Evolutionary conservation across 2,888 invertebrate species (phyloP).

Genomic region (Anthrax anthrax): DNA sequence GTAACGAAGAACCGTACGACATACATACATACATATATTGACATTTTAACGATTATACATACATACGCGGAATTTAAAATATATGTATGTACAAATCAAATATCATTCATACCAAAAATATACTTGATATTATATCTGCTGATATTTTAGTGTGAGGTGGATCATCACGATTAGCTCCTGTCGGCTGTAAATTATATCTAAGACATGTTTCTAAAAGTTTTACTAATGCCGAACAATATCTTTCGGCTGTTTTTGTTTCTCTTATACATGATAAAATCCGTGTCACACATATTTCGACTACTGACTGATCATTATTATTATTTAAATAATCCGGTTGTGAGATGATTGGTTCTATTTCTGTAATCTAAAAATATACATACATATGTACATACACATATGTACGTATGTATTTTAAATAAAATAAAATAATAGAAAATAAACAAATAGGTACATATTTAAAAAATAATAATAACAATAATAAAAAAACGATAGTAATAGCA

Average conservation of each 20-base stretch:
- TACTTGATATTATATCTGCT: conserved; percentile 85
- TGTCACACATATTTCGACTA: conserved; percentile 89
- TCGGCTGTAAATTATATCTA: conserved; percentile 73
- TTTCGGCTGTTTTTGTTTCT: conserved; percentile 72
- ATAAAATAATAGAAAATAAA: no score
- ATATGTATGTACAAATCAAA: neutral
- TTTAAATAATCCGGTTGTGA: conserved; percentile 68
- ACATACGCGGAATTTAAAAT: no score
- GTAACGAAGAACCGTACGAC: no score
- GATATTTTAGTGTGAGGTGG: conserved; percentile 95
- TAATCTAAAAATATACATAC: no score
- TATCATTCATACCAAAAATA: conserved; percentile 56
- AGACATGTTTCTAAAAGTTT: conserved; percentile 75
- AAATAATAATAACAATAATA: neutral
- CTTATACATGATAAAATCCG: conserved; percentile 80
- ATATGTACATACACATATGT: no score
- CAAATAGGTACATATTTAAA: neutral
- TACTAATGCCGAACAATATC: conserved; percentile 71
- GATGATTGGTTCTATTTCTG: conserved; percentile 66
- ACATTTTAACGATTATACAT: no score
- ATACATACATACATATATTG: no score
- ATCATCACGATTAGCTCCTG: conserved; percentile 57
- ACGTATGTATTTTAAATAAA: no score
- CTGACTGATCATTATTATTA: conserved; percentile 84
- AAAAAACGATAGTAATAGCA: no score